A percentile compares a stretch with the other conserved stretches of the same genome.
These are phyloP conservation scores for Thera obeliscata DNA, from an alignment of 2,888 invertebrate genomes.

Conservation along the genomic window DNA sequence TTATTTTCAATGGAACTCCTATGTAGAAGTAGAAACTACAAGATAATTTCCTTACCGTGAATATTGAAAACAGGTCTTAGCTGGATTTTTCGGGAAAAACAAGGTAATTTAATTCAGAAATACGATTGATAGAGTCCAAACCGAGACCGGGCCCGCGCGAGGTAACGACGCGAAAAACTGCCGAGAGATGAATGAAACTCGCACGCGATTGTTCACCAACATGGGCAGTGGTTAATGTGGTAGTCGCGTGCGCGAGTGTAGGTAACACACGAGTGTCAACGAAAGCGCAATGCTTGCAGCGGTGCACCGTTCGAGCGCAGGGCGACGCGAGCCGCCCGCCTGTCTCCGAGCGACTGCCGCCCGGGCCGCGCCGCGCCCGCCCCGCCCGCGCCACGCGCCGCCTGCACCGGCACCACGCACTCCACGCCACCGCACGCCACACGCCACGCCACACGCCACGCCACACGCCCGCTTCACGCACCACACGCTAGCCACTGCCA, in stretches of 20 bases:
- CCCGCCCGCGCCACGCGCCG: conserved; percentile 62
- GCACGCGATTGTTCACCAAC: conserved; percentile 52
- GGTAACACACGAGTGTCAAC: conserved; percentile 57
- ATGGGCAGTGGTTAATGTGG: conserved; percentile 54
- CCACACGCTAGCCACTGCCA: conserved; percentile 56
- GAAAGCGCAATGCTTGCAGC: conserved; percentile 65
- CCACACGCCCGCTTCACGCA: conserved; percentile 60
- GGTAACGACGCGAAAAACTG: conserved; percentile 49
- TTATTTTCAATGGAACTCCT: background rate
- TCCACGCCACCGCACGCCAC: conserved; percentile 61
- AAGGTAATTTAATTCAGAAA: conserved; percentile 39
- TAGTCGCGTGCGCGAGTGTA: conserved; percentile 61
- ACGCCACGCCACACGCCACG: conserved; percentile 57
- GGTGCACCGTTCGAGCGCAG: conserved; percentile 62
- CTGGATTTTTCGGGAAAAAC: conserved; percentile 29
- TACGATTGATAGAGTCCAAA: conserved; percentile 39
- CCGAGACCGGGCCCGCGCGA: conserved; percentile 43
- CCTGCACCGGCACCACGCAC: conserved; percentile 57
- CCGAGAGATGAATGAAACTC: conserved; percentile 68
- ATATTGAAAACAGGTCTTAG: conserved; percentile 21
- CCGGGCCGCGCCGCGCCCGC: conserved; percentile 73
- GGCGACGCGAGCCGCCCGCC: conserved; percentile 78
- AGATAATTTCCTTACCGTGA: conserved; percentile 36
- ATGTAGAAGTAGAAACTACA: background rate
- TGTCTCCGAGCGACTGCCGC: conserved; percentile 79